Conservation (phyloP, 2,113 vertebrate genomes). For the Cryptomyrus ogoouensis region DNA sequence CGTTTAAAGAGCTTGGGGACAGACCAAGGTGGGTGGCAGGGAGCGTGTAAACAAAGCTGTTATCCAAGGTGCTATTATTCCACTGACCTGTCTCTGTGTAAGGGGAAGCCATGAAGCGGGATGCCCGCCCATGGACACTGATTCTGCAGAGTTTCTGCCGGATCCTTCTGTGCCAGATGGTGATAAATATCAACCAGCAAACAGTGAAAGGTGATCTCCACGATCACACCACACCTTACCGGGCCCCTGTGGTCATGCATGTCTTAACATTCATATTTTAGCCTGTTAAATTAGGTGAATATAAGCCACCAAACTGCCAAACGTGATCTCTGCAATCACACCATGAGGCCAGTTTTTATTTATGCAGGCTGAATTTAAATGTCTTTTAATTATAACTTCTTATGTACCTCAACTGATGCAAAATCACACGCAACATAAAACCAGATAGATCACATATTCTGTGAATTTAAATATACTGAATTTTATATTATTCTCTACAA, state of each 20-base stretch:
- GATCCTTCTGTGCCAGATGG: constrained; percentile 16
- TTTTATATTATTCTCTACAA: background rate
- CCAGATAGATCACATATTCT: background rate
- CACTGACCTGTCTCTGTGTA: background rate
- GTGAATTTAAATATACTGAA: background rate
- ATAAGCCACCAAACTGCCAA: background rate
- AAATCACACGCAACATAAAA: background rate
- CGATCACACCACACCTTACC: background rate
- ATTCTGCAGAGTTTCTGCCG: constrained; percentile 15
- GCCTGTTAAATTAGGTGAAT: background rate
- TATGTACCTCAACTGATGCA: background rate
- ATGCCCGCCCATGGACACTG: background rate
- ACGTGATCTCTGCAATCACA: background rate
- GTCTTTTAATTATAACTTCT: background rate
- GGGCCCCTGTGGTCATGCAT: background rate
- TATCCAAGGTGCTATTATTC: background rate
- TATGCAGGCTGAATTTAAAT: background rate
- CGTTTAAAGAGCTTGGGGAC: constrained; percentile 4
- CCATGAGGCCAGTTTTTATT: background rate
- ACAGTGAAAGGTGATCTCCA: constrained; percentile 17
- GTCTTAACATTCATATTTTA: background rate
- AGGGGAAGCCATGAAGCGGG: background rate
- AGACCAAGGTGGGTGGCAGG: background rate
- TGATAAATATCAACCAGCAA: constrained; percentile 1
- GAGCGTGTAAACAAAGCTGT: background rate